These are phyloP conservation scores for Carlito syrichta DNA, from an alignment of 2,113 vertebrate species.

Conservation along the genomic window DNA sequence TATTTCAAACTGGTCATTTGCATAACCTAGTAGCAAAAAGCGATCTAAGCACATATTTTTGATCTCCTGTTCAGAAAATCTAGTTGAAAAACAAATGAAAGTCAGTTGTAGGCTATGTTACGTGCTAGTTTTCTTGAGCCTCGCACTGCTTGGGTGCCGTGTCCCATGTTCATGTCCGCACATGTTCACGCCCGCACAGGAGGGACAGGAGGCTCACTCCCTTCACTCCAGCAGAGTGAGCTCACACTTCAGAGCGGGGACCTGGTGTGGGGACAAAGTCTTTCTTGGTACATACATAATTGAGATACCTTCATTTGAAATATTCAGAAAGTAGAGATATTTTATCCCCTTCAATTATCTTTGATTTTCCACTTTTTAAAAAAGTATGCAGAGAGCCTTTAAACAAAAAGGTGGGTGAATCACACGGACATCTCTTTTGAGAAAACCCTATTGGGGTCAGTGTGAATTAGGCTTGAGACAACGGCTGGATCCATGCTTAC, in stretches of 20 bases:
- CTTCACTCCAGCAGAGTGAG: not conserved
- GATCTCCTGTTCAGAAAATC: constrained; percentile 19
- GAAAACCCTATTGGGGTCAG: not conserved
- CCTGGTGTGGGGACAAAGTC: not conserved
- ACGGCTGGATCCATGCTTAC: not conserved
- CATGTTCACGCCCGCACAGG: not conserved
- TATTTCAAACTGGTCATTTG: constrained; percentile 23
- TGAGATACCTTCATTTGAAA: not conserved
- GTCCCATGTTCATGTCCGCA: not conserved
- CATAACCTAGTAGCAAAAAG: not conserved
- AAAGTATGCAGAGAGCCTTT: not conserved
- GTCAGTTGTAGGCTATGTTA: not conserved
- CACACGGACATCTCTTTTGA: not conserved
- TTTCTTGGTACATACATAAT: not conserved
- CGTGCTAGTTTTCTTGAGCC: not conserved
- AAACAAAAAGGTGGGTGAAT: not conserved
- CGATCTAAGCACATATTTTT: constrained; percentile 1
- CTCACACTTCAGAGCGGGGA: not conserved
- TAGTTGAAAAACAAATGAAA: constrained; percentile 29
- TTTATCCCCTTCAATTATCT: not conserved
- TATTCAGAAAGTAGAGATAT: not conserved
- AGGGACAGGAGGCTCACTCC: not conserved
- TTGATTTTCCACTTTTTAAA: not conserved
- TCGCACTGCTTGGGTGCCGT: not conserved
- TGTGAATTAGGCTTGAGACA: not conserved